Evolutionary conservation across 2,888 invertebrate species (phyloP).

Genomic region (Anoplius nigerrimus): DNA sequence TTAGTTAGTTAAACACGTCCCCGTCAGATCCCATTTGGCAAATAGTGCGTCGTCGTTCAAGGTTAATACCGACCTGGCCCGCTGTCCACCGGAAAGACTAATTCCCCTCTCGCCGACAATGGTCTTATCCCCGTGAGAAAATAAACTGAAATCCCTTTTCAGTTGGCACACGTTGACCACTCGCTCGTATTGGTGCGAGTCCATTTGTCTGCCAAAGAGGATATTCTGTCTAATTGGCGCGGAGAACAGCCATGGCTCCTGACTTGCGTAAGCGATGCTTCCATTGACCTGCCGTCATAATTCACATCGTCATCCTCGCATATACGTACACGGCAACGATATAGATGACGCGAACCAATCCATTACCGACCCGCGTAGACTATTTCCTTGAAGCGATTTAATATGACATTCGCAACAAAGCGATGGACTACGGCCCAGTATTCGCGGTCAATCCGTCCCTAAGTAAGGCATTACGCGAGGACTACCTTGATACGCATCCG

Average conservation of each 20-base stretch:
- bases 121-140: constrained; percentile 90
- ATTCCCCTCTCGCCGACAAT: constrained; percentile 91
- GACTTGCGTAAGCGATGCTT: constrained; percentile 86
- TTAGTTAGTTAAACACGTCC: too few species aligned
- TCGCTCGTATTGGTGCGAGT: constrained; percentile 80
- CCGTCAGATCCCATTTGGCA: not conserved
- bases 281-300: constrained; percentile 82
- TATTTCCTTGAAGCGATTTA: too few species aligned
- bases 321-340: too few species aligned
- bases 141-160: constrained; percentile 83
- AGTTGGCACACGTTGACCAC: constrained; percentile 84
- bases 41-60: not conserved
- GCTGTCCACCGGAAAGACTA: constrained; percentile 88
- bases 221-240: constrained; percentile 94
- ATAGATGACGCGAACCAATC: too few species aligned
- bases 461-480: too few species aligned
- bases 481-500: too few species aligned
- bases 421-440: too few species aligned
- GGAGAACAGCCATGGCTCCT: constrained; percentile 91
- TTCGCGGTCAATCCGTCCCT: too few species aligned
- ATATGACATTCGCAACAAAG: too few species aligned
- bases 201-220: constrained; percentile 88
- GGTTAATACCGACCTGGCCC: constrained; percentile 76
- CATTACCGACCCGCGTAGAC: too few species aligned
- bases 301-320: too few species aligned